These are phyloP conservation scores for Erpornis zantholeuca DNA, from an alignment of 2,113 vertebrate genomes.

Conservation along the genomic window DNA sequence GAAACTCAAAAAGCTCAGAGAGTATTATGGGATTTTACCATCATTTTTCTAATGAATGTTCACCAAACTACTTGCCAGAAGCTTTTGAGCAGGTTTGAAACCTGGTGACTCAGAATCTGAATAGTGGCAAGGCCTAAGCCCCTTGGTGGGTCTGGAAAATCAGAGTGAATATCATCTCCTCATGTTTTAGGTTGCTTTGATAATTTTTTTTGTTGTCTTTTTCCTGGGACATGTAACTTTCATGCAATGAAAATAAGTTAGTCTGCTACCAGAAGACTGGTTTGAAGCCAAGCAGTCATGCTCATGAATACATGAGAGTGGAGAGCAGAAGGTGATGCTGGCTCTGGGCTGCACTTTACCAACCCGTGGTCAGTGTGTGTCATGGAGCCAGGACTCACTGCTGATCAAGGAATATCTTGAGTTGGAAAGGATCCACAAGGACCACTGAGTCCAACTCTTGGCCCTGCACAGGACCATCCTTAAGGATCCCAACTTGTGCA, in stretches of 20 bases:
- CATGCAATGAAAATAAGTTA: neutral
- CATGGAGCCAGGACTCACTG: neutral
- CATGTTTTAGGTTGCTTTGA: neutral
- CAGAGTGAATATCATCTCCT: neutral
- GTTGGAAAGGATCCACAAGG: neutral
- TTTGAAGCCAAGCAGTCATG: neutral
- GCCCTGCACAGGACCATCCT: neutral
- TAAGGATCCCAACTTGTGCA: neutral
- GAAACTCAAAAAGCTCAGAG: neutral
- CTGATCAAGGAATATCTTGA: neutral
- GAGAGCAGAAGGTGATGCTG: neutral
- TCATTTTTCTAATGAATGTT: neutral
- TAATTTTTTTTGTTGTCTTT: too few relatives aligned
- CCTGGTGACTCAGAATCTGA: neutral
- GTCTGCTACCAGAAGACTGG: neutral
- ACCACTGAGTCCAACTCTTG: neutral
- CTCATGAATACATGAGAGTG: neutral
- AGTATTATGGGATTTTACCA: neutral
- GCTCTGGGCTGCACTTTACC: neutral
- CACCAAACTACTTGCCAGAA: neutral
- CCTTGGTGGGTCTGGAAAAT: neutral
- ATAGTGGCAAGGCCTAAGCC: neutral
- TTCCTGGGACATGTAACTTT: neutral
- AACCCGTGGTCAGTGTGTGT: neutral
- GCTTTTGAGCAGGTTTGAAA: neutral